Evolutionary conservation across 2,888 invertebrate genomes (phyloP).

Genomic region (Eledone cirrhosa): DNA sequence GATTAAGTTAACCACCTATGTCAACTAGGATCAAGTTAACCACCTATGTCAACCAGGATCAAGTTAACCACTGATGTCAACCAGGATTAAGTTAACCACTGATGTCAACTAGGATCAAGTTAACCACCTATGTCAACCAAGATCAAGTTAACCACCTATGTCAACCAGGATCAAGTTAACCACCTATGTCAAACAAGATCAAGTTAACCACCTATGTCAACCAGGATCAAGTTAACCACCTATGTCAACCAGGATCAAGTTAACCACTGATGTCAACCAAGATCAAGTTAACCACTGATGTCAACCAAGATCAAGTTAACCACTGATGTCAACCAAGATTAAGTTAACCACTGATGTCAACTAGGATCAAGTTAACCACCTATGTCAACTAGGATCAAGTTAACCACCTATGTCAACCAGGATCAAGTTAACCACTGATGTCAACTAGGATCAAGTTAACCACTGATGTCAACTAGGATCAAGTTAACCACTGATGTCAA

Average conservation of each 20-base stretch:
- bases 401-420: neutral
- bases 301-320: neutral
- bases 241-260: neutral
- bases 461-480: too few relatives aligned
- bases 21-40: neutral
- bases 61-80: too few relatives aligned
- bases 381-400: neutral
- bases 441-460: neutral
- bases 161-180: neutral
- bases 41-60: neutral
- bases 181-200: neutral
- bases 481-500: neutral
- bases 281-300: neutral
- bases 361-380: too few relatives aligned
- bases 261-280: neutral
- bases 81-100: too few relatives aligned
- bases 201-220: too few relatives aligned
- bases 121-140: neutral
- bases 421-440: neutral
- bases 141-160: neutral
- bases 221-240: too few relatives aligned
- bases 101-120: neutral
- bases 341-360: too few relatives aligned
- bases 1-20: neutral
- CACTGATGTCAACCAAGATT: rapidly evolving